Conservation (phyloP, 2,113 vertebrate genomes). For the Centropus bengalensis region DNA sequence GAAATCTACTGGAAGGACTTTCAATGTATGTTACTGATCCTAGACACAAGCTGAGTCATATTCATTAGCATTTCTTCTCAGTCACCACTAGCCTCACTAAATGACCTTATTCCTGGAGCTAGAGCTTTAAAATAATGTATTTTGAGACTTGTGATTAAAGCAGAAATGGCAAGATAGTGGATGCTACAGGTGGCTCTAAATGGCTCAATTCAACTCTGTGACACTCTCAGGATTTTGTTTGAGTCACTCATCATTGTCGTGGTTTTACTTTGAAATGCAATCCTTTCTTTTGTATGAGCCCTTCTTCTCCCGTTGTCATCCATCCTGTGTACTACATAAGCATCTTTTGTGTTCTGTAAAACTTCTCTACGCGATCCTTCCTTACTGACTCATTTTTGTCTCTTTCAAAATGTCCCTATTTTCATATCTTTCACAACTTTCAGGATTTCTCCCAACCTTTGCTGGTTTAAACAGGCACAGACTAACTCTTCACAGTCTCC, state of each 20-base stretch:
- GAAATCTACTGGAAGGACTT: not conserved
- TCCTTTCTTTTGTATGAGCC: not conserved
- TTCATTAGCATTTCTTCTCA: not conserved
- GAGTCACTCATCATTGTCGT: not conserved
- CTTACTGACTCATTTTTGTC: not conserved
- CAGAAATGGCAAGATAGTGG: not conserved
- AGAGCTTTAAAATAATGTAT: not conserved
- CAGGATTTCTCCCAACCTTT: not conserved
- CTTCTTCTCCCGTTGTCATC: not conserved
- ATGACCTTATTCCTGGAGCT: not conserved
- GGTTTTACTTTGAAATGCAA: not conserved
- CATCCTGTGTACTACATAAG: not conserved
- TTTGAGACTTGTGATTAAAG: not conserved
- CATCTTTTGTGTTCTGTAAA: not conserved
- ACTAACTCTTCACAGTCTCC: fast-evolving
- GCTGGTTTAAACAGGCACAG: not conserved
- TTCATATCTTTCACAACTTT: not conserved
- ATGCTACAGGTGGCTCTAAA: not conserved
- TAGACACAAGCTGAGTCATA: not conserved
- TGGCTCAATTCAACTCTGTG: not conserved
- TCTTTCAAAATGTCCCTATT: not conserved
- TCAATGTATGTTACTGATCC: not conserved
- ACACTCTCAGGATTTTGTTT: not conserved
- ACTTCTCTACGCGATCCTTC: not conserved
- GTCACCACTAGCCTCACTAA: not conserved